Evolutionary conservation across 2,888 invertebrate species (phyloP).

Genomic region (Conus canariensis): DNA sequence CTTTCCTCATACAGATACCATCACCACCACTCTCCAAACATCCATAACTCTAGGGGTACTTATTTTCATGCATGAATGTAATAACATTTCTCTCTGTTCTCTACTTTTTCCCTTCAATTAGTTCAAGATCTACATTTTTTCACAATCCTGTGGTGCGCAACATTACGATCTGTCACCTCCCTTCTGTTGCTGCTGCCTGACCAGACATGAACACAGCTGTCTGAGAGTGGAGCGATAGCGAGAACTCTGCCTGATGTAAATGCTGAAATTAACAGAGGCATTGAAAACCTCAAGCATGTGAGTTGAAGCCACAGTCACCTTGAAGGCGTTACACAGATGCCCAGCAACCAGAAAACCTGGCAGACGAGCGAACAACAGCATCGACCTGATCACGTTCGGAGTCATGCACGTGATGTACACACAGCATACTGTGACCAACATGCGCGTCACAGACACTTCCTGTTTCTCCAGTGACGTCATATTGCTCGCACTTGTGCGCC

Average conservation of each 20-base stretch:
- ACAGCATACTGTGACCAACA: slow-evolving; percentile 12
- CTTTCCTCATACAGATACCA: no score
- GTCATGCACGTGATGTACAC: neutral
- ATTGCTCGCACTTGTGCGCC: neutral
- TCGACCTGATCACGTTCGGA: neutral
- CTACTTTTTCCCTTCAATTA: no score
- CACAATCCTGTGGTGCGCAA: no score
- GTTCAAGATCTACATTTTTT: no score
- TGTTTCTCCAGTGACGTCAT: slow-evolving; percentile 29
- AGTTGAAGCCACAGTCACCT: neutral
- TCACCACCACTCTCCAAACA: no score
- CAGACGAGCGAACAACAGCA: neutral
- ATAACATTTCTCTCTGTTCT: no score
- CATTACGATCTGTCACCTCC: no score
- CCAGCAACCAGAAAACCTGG: neutral
- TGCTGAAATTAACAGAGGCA: neutral
- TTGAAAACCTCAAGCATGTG: neutral
- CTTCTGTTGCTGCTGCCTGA: no score
- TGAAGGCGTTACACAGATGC: neutral
- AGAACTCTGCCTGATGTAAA: neutral
- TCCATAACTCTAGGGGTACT: no score
- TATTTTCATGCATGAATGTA: no score
- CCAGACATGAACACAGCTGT: neutral
- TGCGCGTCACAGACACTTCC: neutral
- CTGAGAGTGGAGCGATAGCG: neutral